Evolutionary conservation across 2,113 vertebrate species (phyloP).

Genomic region (Rhizomys pruinosus): DNA sequence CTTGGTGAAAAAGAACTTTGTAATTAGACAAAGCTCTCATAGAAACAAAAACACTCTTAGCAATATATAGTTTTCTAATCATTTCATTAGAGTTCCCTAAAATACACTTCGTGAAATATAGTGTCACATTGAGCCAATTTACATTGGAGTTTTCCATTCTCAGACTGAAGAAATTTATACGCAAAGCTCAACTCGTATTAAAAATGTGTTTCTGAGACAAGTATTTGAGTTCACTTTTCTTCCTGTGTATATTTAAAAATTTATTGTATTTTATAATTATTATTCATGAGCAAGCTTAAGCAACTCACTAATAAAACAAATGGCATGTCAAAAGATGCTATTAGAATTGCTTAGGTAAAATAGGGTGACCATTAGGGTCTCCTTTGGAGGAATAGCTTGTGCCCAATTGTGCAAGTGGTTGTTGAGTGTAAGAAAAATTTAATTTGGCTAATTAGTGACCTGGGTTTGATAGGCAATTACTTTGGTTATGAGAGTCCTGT

Average conservation of each 20-base stretch:
- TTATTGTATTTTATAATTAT: slow-evolving; percentile 68
- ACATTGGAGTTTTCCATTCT: slow-evolving; percentile 10
- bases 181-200: slow-evolving; percentile 25
- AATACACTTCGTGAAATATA: slow-evolving; percentile 26
- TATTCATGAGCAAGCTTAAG: slow-evolving; percentile 66
- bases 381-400: slow-evolving; percentile 30
- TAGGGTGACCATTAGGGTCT: slow-evolving; percentile 45
- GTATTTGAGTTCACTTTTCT: slow-evolving; percentile 58
- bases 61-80: slow-evolving; percentile 14
- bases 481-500: slow-evolving; percentile 57
- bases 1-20: neutral
- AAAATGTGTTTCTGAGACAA: slow-evolving; percentile 55
- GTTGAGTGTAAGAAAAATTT: neutral
- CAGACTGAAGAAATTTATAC: slow-evolving; percentile 30
- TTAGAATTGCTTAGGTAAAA: slow-evolving; percentile 62
- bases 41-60: slow-evolving; percentile 17
- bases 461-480: slow-evolving; percentile 65
- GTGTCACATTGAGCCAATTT: neutral
- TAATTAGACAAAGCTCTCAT: slow-evolving; percentile 38
- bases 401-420: neutral
- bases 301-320: slow-evolving; percentile 70
- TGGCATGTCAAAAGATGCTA: slow-evolving; percentile 22
- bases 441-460: slow-evolving; percentile 56
- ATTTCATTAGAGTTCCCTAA: slow-evolving; percentile 33
- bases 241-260: slow-evolving; percentile 67